Evolutionary conservation across 2,888 invertebrate genomes (phyloP).

Genomic region (Graphium colonna): DNA sequence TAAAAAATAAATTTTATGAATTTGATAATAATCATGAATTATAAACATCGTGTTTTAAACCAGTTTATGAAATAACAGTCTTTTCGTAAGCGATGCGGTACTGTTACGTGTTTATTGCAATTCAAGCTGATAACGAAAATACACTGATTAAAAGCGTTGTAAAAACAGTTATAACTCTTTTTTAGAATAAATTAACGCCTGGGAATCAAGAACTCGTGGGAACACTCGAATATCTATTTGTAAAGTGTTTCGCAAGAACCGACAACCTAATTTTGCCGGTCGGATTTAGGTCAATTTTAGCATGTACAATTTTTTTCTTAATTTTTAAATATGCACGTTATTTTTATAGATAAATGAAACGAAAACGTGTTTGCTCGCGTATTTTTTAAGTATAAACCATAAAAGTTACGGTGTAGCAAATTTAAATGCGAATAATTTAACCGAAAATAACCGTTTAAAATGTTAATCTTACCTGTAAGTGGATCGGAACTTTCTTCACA

Average conservation of each 20-base stretch:
- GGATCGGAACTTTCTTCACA: conserved; percentile 97
- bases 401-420: too few species aligned
- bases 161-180: neutral
- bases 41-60: too few species aligned
- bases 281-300: conserved; percentile 21
- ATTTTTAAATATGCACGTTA: too few species aligned
- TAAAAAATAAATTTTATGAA: too few species aligned
- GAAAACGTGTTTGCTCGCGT: too few species aligned
- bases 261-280: conserved; percentile 24
- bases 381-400: too few species aligned
- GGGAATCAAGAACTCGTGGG: conserved; percentile 21
- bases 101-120: neutral
- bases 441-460: conserved; percentile 58
- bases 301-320: conserved; percentile 10
- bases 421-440: conserved; percentile 26
- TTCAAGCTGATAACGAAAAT: neutral
- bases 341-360: too few species aligned
- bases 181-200: conserved; percentile 11
- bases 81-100: neutral
- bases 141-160: neutral
- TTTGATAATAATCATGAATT: too few species aligned
- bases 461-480: conserved; percentile 87
- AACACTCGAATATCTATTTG: conserved; percentile 19
- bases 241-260: conserved; percentile 20
- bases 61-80: neutral